Evolutionary conservation across 2,888 invertebrate genomes (phyloP).

Genomic region (Chrysomela aeneicollis): DNA sequence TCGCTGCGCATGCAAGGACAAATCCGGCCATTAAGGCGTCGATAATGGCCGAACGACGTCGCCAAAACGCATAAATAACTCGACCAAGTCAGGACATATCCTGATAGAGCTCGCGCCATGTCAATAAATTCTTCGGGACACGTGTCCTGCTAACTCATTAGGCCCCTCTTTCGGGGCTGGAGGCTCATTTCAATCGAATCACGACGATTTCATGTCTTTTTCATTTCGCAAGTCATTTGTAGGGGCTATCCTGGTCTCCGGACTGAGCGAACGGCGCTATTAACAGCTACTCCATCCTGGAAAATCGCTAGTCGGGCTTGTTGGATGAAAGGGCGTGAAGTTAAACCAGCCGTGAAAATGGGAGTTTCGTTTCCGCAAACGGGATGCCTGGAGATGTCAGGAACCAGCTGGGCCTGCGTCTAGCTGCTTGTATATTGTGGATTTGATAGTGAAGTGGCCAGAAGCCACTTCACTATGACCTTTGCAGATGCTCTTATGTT

Average conservation of each 20-base stretch:
- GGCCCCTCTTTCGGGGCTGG: constrained; percentile 31
- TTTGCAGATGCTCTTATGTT: no score
- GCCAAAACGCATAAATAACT: constrained; percentile 62
- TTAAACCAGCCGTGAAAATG: background rate
- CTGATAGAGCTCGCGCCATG: constrained; percentile 52
- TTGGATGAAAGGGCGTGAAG: background rate
- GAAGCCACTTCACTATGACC: no score
- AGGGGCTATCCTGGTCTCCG: background rate
- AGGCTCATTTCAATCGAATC: constrained; percentile 33
- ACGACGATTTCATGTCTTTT: constrained; percentile 36
- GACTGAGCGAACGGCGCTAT: background rate
- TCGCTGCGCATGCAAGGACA: constrained; percentile 59
- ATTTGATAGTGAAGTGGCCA: no score
- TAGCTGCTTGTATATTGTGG: no score
- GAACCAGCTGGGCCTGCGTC: no score
- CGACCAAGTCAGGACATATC: constrained; percentile 51
- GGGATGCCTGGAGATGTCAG: no score
- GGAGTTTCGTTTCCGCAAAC: no score
- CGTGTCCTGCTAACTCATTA: constrained; percentile 35
- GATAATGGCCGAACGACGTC: constrained; percentile 61
- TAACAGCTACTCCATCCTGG: no score
- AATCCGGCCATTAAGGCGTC: constrained; percentile 63
- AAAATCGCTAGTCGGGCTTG: no score
- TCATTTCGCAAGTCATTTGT: constrained; percentile 34
- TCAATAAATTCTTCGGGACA: constrained; percentile 35